phyloP scores from a whole-genome alignment of 1,140 invertebrate genomes.

The Calosoma granatense region DNA sequence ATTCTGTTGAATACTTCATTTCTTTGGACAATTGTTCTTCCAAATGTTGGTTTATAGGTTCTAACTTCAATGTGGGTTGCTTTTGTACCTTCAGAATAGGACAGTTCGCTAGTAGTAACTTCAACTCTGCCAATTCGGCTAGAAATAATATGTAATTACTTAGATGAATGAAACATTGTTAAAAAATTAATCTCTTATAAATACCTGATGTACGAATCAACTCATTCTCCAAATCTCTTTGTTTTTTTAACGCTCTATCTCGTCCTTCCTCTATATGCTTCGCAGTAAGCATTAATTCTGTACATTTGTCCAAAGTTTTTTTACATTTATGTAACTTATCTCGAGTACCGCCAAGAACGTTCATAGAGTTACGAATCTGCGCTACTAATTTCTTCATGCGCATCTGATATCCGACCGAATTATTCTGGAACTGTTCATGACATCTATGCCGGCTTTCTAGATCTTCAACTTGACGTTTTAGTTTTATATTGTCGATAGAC shows the following conservation, averaged over 20 bases:
- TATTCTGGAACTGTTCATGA: background rate
- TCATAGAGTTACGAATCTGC: background rate
- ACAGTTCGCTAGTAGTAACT: background rate
- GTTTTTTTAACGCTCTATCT: background rate
- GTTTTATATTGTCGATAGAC: background rate
- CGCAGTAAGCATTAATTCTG: background rate
- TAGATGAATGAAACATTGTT: no score
- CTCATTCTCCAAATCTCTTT: background rate
- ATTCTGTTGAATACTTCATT: no score
- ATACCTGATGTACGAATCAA: background rate
- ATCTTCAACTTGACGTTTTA: background rate
- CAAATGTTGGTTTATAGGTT: no score
- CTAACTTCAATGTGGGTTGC: no score
- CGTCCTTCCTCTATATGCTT: background rate
- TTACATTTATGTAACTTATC: background rate
- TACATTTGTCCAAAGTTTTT: background rate
- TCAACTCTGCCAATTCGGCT: background rate
- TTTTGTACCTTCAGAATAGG: background rate
- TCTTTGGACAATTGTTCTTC: no score
- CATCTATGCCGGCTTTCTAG: background rate
- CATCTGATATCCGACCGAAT: background rate
- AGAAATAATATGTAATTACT: no score
- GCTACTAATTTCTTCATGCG: background rate
- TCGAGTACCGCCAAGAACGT: background rate
- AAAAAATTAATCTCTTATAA: background rate